A percentile compares a stretch with the other conserved stretches of the same genome.
Conservation (phyloP, 2,113 vertebrate genomes). For the Elaphurus davidianus region DNA sequence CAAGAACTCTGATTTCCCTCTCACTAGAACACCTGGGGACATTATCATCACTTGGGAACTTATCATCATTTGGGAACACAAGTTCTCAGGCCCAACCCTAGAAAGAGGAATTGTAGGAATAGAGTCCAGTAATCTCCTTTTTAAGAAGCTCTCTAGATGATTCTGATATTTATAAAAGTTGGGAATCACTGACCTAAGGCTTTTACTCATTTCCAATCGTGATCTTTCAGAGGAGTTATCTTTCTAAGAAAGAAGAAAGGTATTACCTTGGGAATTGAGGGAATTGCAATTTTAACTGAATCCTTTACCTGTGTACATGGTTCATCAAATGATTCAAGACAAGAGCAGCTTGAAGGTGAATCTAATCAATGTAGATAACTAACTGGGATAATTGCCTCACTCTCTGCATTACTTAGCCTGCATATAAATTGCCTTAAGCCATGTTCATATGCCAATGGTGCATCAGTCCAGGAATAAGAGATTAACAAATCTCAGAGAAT, state of each 20-base stretch:
- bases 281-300: slow-evolving; percentile 33
- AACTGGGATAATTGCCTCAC: slow-evolving; percentile 44
- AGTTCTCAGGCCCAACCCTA: not conserved
- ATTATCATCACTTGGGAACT: not conserved
- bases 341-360: slow-evolving; percentile 54
- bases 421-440: slow-evolving; percentile 43
- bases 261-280: not conserved
- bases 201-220: not conserved
- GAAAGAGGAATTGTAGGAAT: not conserved
- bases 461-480: not conserved
- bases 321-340: slow-evolving; percentile 12
- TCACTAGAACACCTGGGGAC: not conserved
- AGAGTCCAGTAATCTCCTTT: not conserved
- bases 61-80: not conserved
- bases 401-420: not conserved
- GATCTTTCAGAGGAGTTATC: not conserved
- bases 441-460: not conserved
- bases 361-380: slow-evolving; percentile 60
- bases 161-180: not conserved
- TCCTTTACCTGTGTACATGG: not conserved
- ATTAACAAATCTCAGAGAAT: slow-evolving; percentile 42
- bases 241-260: not conserved
- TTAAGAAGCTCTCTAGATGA: not conserved
- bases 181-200: not conserved
- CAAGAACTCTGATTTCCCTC: not conserved